Conservation (phyloP, 2,113 vertebrate species). For the Equus quagga region DNA sequence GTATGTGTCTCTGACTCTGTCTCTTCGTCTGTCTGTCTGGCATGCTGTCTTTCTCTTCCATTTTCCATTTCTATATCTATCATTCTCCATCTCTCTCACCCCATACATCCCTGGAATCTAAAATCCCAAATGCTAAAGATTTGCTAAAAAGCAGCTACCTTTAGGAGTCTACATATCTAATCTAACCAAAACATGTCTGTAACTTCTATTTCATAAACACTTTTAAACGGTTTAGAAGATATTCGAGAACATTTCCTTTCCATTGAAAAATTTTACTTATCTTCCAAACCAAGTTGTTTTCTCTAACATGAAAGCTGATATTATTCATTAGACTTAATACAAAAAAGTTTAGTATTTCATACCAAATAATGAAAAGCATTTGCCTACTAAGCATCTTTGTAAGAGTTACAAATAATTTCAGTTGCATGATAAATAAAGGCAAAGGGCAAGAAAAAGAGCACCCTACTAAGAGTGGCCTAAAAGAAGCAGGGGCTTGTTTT, state of each 20-base stretch:
- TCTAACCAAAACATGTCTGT: not conserved
- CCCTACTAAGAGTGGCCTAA: not conserved
- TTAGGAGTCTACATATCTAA: not conserved
- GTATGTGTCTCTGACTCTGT: not conserved
- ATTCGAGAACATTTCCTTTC: not conserved
- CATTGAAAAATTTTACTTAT: not conserved
- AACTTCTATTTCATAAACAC: not conserved
- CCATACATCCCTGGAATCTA: not conserved
- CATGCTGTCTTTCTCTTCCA: not conserved
- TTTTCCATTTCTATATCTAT: not conserved
- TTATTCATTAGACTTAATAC: not conserved
- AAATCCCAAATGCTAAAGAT: not conserved
- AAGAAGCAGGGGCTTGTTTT: not conserved
- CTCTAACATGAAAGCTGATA: not conserved
- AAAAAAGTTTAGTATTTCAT: not conserved
- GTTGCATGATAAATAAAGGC: not conserved
- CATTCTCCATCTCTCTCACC: not conserved
- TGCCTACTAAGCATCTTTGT: not conserved
- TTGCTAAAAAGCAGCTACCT: not conserved
- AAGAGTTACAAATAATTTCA: not conserved
- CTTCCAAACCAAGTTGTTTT: not conserved
- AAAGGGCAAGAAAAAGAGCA: not conserved
- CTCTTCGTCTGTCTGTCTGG: no score
- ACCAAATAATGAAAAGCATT: not conserved
- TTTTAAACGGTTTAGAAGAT: not conserved